These are phyloP conservation scores for Astur gentilis DNA, from an alignment of 2,113 vertebrate genomes.

Conservation along the genomic window DNA sequence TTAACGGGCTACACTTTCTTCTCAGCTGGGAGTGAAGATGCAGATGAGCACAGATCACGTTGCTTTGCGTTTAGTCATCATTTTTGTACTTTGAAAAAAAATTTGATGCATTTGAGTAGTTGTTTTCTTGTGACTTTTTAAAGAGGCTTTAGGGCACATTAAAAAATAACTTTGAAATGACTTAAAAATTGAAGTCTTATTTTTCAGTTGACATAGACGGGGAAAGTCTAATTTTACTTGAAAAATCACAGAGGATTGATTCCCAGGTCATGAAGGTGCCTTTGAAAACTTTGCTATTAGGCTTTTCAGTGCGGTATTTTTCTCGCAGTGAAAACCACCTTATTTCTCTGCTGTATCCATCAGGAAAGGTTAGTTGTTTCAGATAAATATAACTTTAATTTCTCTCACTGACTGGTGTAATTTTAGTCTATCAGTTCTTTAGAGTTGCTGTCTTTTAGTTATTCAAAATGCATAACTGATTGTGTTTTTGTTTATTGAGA, in stretches of 20 bases:
- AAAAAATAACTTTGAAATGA: neutral
- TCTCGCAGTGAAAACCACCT: neutral
- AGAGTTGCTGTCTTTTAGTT: neutral
- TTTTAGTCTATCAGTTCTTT: neutral
- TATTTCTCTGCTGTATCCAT: neutral
- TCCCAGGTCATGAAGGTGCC: neutral
- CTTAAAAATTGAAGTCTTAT: neutral
- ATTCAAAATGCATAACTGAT: neutral
- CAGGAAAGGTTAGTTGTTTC: neutral
- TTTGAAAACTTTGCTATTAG: neutral
- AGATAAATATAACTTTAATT: neutral
- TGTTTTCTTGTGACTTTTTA: neutral
- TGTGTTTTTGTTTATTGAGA: neutral
- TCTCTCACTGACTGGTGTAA: neutral
- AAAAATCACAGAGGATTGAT: neutral
- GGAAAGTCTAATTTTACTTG: neutral
- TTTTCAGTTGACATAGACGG: neutral
- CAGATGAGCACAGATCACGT: accelerated
- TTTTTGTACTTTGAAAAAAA: neutral
- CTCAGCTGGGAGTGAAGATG: neutral
- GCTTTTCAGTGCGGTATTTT: neutral
- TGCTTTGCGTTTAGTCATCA: neutral
- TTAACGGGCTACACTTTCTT: neutral
- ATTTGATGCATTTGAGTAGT: neutral
- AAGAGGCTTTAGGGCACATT: neutral